Evolutionary conservation across 2,113 vertebrate species (phyloP).

Genomic region (Chitala chitala): DNA sequence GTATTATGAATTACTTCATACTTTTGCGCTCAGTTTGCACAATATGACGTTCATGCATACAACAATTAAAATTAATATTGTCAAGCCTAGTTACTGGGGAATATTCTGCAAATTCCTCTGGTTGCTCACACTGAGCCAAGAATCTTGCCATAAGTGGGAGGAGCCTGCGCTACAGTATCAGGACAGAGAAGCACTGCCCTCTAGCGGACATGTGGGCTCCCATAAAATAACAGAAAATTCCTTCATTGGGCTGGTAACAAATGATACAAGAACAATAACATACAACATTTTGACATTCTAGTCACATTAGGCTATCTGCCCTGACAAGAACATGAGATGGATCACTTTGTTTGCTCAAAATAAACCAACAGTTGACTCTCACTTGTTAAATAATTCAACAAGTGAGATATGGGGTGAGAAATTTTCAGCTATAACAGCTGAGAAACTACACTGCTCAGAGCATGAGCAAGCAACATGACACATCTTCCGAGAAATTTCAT

Average conservation of each 20-base stretch:
- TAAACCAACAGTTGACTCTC: constrained; percentile 21
- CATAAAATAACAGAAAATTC: neutral
- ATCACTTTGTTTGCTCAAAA: constrained; percentile 7
- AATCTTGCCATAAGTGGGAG: neutral
- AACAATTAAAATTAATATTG: too few relatives aligned
- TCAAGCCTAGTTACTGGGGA: too few relatives aligned
- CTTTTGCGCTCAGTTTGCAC: too few relatives aligned
- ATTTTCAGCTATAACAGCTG: neutral
- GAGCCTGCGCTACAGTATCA: neutral
- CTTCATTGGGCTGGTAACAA: neutral
- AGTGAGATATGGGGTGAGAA: constrained; percentile 8
- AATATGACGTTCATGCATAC: too few relatives aligned
- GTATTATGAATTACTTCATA: too few relatives aligned
- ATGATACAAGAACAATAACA: neutral
- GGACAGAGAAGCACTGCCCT: neutral
- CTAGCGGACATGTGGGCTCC: neutral
- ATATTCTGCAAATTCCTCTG: too few relatives aligned
- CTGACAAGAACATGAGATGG: neutral
- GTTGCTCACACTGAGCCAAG: neutral
- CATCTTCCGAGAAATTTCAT: neutral
- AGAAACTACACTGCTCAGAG: neutral
- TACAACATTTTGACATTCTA: neutral
- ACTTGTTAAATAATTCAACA: constrained; percentile 9
- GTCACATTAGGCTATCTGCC: neutral
- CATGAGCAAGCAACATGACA: neutral